phyloP scores from a whole-genome alignment of 2,797 vertebrate genomes.

The Molothrus aeneus region DNA sequence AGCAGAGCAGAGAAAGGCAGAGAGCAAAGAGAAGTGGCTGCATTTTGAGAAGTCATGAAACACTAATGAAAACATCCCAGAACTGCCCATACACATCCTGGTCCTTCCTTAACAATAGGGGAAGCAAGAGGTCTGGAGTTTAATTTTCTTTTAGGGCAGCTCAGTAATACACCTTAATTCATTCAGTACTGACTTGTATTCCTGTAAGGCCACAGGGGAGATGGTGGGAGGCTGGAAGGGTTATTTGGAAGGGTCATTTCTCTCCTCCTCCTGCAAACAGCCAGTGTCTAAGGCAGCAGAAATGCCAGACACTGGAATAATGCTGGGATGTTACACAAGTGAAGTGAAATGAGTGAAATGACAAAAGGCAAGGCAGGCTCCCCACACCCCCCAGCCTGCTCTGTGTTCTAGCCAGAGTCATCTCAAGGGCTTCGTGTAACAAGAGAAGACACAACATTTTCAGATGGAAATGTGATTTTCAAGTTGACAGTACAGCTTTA shows the following conservation, averaged over 20 bases:
- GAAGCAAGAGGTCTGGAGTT: not conserved
- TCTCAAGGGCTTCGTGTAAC: conserved; percentile 6
- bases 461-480: conserved; percentile 53
- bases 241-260: not conserved
- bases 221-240: not conserved
- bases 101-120: not conserved
- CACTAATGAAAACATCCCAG: not conserved
- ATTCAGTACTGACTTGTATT: not conserved
- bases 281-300: not conserved
- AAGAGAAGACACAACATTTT: conserved; percentile 41
- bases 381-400: not conserved
- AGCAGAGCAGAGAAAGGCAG: not conserved
- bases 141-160: conserved; percentile 1
- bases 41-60: not conserved
- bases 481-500: conserved; percentile 40
- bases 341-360: not conserved
- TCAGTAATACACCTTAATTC: not conserved
- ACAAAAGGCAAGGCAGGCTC: not conserved
- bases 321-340: not conserved
- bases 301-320: not conserved
- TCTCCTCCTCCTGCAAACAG: not conserved
- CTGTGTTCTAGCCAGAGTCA: not conserved
- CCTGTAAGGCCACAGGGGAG: not conserved
- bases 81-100: not conserved
- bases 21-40: not conserved